phyloP scores from a whole-genome alignment of 2,797 vertebrate species.

The Sphenodon punctatus region DNA sequence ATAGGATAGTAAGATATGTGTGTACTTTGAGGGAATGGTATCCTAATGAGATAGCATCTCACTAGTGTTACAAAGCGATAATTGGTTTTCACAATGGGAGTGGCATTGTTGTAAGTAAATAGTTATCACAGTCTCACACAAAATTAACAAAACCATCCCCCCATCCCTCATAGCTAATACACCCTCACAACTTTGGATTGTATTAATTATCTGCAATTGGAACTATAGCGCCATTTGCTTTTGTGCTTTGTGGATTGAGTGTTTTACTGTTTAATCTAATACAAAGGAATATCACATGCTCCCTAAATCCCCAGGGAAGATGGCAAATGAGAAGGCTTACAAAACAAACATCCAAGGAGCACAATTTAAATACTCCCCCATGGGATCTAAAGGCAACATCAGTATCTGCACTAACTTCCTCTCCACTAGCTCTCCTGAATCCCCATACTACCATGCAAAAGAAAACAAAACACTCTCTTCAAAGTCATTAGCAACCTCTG shows the following conservation, averaged over 20 bases:
- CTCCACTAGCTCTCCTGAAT: background rate
- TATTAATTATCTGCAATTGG: background rate
- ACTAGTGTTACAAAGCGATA: background rate
- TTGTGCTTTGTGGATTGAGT: background rate
- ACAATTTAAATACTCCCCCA: background rate
- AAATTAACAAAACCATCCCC: background rate
- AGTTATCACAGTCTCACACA: background rate
- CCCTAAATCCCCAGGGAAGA: background rate
- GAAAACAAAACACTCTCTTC: background rate
- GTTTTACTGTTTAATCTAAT: background rate
- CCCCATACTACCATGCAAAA: background rate
- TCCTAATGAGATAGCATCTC: no score
- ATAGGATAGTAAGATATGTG: background rate
- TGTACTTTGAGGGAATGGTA: background rate
- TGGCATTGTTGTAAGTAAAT: background rate
- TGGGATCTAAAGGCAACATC: background rate
- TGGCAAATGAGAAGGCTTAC: accelerated
- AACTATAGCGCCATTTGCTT: background rate
- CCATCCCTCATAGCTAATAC: background rate
- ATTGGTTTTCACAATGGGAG: background rate
- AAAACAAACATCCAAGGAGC: background rate
- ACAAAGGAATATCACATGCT: background rate
- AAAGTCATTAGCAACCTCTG: background rate
- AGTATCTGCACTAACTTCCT: background rate
- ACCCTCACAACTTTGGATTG: accelerated